Evolutionary conservation across 2,797 vertebrate genomes (phyloP), one percentile per base, ranked within the genome.

Genomic region (Bovichtus diacanthus): DNA sequence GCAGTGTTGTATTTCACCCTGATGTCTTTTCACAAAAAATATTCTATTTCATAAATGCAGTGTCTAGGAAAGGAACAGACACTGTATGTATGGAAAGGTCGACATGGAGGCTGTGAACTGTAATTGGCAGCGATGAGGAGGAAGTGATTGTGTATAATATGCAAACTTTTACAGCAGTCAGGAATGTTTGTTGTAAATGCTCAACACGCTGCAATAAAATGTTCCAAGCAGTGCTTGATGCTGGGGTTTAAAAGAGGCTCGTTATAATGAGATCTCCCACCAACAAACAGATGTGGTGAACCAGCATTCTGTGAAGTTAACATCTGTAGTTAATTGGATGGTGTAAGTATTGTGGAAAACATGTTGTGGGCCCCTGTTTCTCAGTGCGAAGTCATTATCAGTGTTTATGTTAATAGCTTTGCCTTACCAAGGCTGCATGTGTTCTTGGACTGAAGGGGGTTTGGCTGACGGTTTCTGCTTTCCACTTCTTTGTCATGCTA

Each of bases 261-360:
- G 73, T 89, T 91, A 82, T 94, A 95, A 94, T 93, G 93, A 94
- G 92, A 89, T 91, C 90, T 91, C 93, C 93, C 90, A 90, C 93
- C 86, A 91, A 88, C 92, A 90, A 93, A 88, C 93, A 94, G 91
- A 94, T 95, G 93, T 93, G 88, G 87, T 60, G 73, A 93, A 87
- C 81, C 88, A 86, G 82, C 80, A 80, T 88, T 91, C 87, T 93
- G 92, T 93, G 87, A 92, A 92, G 89, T 84, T 84, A 92, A 93
- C 93, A 95, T 94, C 92, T 94, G 94, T 86, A 90, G 77, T 83
- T 93, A 94, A 94, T 94, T 94, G 93, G 90, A 88, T 90, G 84
- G 77, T 89, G 91, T 86, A 90, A 91, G 86, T 88, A 87, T 94
- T 93, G 88, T 92, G 89, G 87, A 87, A 93, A 93, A 90, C 88